Base-by-base conservation (phyloP, 2,797 vertebrate genomes). In the Pipistrellus nathusii region DNA sequence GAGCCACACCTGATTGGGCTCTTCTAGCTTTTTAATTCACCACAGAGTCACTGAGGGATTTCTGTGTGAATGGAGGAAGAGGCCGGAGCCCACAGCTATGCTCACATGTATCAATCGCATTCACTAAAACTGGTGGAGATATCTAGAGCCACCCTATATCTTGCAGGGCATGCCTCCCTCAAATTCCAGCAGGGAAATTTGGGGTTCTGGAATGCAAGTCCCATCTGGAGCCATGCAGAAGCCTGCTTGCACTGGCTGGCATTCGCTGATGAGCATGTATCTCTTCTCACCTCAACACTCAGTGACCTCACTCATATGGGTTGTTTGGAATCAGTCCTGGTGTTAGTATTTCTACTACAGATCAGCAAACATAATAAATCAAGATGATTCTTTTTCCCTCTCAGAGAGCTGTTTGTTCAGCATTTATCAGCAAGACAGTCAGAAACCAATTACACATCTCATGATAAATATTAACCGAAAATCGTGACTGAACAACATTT, bases 81-180 rank as follows among this genome's bases (percentile, higher is more conserved):
- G 41, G 41, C 32, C 11, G 18, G 38, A 8, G 32, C 17, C 38
- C 14, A 78, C 1, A 80, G 44, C 66, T 20, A 4, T 2, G 27
- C 32, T 57, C 20, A 77, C 48, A 3, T 8, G 15, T 0, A 71
- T 62, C 35, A 51, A 51, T 30, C 27, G 27, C 20, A 32, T 18
- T 69, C 41, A 62, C 44, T 25, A 44, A 72, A 0, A 18, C 18
- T 6, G 44, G 35, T 0, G 41, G 27, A 53, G n/a, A 0, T 0
- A 20, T 8, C 35, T 48, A 46, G 20, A 46, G n/a, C 17, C 9
- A 12, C 2, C 6, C n/a, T 8, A 27, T n/a, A 71, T 55, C 68
- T 27, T 14, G 18, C 44, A 4, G 32, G 11, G 25, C 27, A 13
- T 12, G 25, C 13, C 25, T 30, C 44, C n/a, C 48, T 62, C 68